A percentile compares a stretch with the other conserved stretches of the same genome.
Evolutionary conservation across 2,888 invertebrate species (phyloP).

Genomic region (Podotricha telesiphe): DNA sequence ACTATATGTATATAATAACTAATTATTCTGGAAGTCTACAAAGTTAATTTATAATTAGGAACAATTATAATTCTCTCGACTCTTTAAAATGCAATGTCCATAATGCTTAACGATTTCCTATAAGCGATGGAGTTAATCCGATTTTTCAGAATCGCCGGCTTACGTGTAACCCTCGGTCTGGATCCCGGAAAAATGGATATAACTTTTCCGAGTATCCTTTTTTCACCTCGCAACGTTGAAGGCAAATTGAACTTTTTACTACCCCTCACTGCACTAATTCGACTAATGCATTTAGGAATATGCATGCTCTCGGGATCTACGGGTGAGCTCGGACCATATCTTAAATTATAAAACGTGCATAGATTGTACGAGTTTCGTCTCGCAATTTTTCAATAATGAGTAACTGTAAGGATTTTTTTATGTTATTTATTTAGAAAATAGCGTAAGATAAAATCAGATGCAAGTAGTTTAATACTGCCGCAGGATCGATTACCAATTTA

Average conservation of each 20-base stretch:
- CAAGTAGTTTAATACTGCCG: conserved; percentile 11
- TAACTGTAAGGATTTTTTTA: neutral
- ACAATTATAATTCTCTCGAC: neutral
- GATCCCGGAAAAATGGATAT: conserved; percentile 73
- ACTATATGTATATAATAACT: too few relatives aligned
- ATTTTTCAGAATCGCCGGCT: conserved; percentile 65
- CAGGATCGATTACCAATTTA: conserved; percentile 25
- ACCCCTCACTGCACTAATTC: conserved; percentile 78
- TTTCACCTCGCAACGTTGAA: conserved; percentile 65
- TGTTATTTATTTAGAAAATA: too few relatives aligned
- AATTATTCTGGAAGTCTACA: neutral
- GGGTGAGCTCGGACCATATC: conserved; percentile 45
- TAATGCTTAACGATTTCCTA: conserved; percentile 58
- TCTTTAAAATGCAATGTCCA: conserved; percentile 34
- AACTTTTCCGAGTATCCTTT: conserved; percentile 72
- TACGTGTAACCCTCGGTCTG: conserved; percentile 62
- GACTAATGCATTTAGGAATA: conserved; percentile 77
- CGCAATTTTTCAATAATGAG: neutral
- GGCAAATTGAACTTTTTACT: conserved; percentile 81
- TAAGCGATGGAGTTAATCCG: conserved; percentile 71
- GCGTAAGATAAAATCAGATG: neutral
- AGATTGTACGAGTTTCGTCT: conserved; percentile 4
- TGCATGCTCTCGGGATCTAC: conserved; percentile 59
- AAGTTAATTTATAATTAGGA: neutral
- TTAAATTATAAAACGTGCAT: conserved; percentile 33